These are phyloP conservation scores for Pterobdella sp. DNA, from an alignment of 2,888 invertebrate species.

Conservation along the genomic window DNA sequence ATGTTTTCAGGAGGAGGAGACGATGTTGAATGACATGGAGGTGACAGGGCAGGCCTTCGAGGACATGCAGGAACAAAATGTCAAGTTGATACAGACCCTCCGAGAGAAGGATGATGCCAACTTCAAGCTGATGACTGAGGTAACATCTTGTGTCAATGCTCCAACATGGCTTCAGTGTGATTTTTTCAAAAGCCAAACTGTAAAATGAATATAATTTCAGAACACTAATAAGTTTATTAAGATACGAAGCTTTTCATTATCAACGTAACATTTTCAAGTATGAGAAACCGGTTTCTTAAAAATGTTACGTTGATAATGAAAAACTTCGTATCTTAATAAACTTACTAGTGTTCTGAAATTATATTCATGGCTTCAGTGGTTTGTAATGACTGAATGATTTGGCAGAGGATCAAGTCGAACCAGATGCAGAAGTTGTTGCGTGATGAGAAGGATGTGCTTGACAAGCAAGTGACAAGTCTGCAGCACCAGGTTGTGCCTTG, in stretches of 20 bases:
- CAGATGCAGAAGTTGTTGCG: slow-evolving; percentile 84
- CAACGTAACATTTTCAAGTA: too few species aligned
- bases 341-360: too few species aligned
- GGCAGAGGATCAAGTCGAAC: slow-evolving; percentile 59
- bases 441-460: slow-evolving; percentile 86
- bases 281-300: too few species aligned
- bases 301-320: too few species aligned
- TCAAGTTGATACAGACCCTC: slow-evolving; percentile 83
- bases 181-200: too few species aligned
- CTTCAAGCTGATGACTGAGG: slow-evolving; percentile 93
- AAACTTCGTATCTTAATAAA: too few species aligned
- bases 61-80: slow-evolving; percentile 98
- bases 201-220: too few species aligned
- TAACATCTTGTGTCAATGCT: slow-evolving; percentile 36
- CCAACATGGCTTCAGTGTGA: too few species aligned
- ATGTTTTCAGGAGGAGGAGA: slow-evolving; percentile 72
- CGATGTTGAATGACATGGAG: slow-evolving; percentile 94
- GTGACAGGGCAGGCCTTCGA: slow-evolving; percentile 97
- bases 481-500: slow-evolving; percentile 58
- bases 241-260: too few species aligned
- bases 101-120: slow-evolving; percentile 89
- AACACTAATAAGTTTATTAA: too few species aligned
- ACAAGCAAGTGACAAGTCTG: slow-evolving; percentile 73
- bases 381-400: too few species aligned
- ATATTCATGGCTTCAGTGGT: too few species aligned